Percentiles rank a stretch among this genome's conserved stretches.
These are phyloP conservation scores for Dufourea novaeangliae DNA, from an alignment of 1,140 invertebrate genomes.

Conservation along the genomic window DNA sequence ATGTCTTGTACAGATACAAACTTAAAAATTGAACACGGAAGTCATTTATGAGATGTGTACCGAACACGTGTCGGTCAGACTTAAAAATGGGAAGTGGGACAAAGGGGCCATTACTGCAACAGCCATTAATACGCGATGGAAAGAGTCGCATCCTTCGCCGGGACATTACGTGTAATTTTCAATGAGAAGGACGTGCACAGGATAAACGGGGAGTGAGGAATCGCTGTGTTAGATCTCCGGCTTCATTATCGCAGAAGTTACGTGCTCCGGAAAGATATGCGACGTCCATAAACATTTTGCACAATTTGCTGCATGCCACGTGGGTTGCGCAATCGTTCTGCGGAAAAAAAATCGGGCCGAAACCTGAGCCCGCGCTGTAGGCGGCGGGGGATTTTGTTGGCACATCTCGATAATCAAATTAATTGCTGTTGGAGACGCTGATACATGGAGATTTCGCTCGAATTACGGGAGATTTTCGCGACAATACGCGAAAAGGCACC, in stretches of 20 bases:
- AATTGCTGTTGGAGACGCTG: background rate
- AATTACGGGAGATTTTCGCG: background rate
- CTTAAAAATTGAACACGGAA: too few species aligned
- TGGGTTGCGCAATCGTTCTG: conserved; percentile 13
- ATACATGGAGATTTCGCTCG: background rate
- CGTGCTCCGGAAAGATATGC: conserved; percentile 4
- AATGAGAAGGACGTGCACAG: background rate
- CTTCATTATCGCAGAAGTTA: conserved; percentile 15
- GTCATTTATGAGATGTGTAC: background rate
- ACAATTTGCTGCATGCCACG: conserved; percentile 8
- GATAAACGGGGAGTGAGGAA: background rate
- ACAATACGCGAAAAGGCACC: background rate
- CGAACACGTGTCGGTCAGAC: background rate
- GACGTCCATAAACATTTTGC: conserved; percentile 9
- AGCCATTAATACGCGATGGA: background rate
- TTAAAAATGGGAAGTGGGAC: background rate
- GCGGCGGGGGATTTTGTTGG: background rate
- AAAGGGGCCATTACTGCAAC: background rate
- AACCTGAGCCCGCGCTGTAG: background rate
- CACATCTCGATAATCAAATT: background rate
- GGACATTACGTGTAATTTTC: background rate
- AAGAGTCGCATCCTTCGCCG: background rate
- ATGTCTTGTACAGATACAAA: too few species aligned
- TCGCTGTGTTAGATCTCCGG: background rate
- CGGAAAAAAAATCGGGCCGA: background rate